phyloP scores from a whole-genome alignment of 2,888 invertebrate species.

The Callimorpha dominula region DNA sequence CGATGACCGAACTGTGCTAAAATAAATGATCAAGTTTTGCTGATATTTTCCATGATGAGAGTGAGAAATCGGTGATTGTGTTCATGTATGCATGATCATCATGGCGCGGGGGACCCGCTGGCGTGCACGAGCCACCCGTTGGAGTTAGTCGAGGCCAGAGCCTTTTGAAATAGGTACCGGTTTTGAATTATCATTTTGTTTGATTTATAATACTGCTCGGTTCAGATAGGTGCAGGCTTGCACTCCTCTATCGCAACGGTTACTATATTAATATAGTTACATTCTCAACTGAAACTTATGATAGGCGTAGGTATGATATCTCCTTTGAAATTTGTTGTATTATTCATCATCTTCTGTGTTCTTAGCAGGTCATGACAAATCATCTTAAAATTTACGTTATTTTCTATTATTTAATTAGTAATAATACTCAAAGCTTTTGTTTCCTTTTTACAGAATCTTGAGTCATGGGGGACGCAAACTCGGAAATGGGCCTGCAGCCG shows the following conservation, averaged over 20 bases:
- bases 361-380: background rate
- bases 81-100: conserved; percentile 60
- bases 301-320: conserved; percentile 11
- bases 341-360: background rate
- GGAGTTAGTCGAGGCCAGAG: conserved; percentile 80
- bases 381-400: background rate
- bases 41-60: conserved; percentile 68
- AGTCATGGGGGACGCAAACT: conserved; percentile 62
- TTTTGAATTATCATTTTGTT: conserved; percentile 85
- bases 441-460: conserved; percentile 59
- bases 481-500: conserved; percentile 37
- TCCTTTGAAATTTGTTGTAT: background rate
- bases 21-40: conserved; percentile 65
- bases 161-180: conserved; percentile 85
- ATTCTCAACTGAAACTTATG: conserved; percentile 22
- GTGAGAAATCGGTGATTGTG: conserved; percentile 55
- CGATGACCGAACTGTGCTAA: conserved; percentile 64
- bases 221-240: conserved; percentile 66
- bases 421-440: conserved; percentile 1
- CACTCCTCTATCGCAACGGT: conserved; percentile 50
- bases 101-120: conserved; percentile 79
- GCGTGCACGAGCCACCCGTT: conserved; percentile 70
- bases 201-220: conserved; percentile 77
- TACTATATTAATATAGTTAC: conserved; percentile 36
- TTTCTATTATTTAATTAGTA: background rate